A percentile compares a stretch with the other conserved stretches of the same genome.
Conservation (phyloP, 2,888 invertebrate genomes). For the Brassicogethes aeneus region DNA sequence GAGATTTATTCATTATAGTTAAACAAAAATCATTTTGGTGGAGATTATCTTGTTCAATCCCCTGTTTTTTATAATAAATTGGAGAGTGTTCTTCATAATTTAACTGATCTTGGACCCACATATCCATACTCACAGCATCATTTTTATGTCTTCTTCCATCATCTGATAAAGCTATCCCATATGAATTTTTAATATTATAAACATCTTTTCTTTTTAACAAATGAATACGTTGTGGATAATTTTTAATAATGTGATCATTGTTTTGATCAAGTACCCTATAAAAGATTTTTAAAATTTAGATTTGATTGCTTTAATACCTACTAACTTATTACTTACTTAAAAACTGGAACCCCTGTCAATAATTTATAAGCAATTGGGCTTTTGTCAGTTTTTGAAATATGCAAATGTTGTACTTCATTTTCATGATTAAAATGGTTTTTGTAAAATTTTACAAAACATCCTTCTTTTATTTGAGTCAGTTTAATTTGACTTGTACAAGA, state of each 20-base stretch:
- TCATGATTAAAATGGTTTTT: no score
- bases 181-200: background rate
- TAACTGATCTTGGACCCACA: background rate
- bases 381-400: no score
- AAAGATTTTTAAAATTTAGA: no score
- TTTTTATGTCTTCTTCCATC: background rate
- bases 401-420: no score
- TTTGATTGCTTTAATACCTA: no score
- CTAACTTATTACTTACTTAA: background rate
- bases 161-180: background rate
- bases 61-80: constrained; percentile 3
- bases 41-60: background rate
- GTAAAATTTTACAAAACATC: no score
- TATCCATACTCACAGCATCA: no score
- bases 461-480: no score
- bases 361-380: constrained; percentile 6
- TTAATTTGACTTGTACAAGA: no score
- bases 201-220: background rate
- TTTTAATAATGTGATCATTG: background rate
- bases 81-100: background rate
- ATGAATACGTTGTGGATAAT: background rate
- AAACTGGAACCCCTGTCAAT: background rate
- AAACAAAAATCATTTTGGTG: background rate
- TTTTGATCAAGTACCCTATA: background rate
- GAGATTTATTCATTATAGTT: constrained; percentile 3